phyloP scores from a whole-genome alignment of 1,140 invertebrate species.

The Drosophila biarmipes region DNA sequence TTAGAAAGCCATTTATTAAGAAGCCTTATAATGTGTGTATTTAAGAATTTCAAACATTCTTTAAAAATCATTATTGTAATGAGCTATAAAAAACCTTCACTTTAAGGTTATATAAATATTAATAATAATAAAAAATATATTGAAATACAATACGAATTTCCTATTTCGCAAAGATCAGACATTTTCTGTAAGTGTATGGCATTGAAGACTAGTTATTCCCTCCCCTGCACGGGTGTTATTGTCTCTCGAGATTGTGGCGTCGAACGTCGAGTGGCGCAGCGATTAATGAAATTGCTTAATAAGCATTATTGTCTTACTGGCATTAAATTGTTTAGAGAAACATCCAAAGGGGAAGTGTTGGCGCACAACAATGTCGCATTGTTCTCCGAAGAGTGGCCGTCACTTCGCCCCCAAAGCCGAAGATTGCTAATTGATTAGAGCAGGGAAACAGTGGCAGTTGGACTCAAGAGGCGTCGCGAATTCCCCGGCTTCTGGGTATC shows the following conservation, averaged over 20 bases:
- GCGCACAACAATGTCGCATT: constrained; percentile 58
- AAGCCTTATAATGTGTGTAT: too few species aligned
- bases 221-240: neutral
- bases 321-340: constrained; percentile 79
- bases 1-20: too few species aligned
- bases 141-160: too few species aligned
- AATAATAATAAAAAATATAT: too few species aligned
- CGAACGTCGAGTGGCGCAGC: constrained; percentile 71
- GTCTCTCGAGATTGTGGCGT: constrained; percentile 63
- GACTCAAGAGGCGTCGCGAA: constrained; percentile 6
- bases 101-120: too few species aligned
- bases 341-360: constrained; percentile 34
- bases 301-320: constrained; percentile 80
- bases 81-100: too few species aligned
- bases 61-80: too few species aligned
- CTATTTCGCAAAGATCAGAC: too few species aligned
- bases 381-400: constrained; percentile 57
- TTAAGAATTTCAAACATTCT: too few species aligned
- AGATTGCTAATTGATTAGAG: constrained; percentile 69
- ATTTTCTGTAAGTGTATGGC: constrained; percentile 3
- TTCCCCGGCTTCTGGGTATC: constrained; percentile 1
- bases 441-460: constrained; percentile 23
- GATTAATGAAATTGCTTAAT: constrained; percentile 83
- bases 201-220: neutral
- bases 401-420: constrained; percentile 22